phyloP scores from a whole-genome alignment of 2,888 invertebrate genomes.

The Acleris holmiana region DNA sequence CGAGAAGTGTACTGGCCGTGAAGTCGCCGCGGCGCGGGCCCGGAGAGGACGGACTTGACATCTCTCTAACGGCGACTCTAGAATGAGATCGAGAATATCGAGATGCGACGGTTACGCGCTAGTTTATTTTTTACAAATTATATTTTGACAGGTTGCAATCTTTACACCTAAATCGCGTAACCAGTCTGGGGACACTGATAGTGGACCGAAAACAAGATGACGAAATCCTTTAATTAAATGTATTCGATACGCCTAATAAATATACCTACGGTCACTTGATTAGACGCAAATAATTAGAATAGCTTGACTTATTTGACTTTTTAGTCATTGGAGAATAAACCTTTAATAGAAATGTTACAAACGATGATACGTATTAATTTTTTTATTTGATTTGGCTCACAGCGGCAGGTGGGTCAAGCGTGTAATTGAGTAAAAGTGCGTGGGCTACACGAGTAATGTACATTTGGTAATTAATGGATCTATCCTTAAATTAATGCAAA shows the following conservation, averaged over 20 bases:
- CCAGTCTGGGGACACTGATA: too few relatives aligned
- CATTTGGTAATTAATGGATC: neutral
- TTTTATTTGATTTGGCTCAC: neutral
- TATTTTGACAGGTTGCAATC: too few relatives aligned
- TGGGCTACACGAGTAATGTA: neutral
- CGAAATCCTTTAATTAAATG: too few relatives aligned
- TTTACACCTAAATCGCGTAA: too few relatives aligned
- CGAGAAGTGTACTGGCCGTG: conserved; percentile 52
- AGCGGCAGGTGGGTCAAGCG: neutral
- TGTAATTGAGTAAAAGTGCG: neutral
- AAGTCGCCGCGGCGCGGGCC: conserved; percentile 56
- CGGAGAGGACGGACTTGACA: conserved; percentile 23
- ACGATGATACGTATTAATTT: neutral
- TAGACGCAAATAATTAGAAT: too few relatives aligned
- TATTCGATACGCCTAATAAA: too few relatives aligned
- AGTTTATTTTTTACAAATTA: neutral
- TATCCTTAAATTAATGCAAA: too few relatives aligned
- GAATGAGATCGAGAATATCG: neutral
- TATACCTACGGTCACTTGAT: too few relatives aligned
- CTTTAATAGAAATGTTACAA: neutral
- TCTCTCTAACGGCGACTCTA: neutral
- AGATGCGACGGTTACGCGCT: conserved; percentile 2
- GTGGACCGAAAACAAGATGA: too few relatives aligned
- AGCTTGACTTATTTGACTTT: too few relatives aligned
- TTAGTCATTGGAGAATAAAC: neutral